Base-by-base conservation (phyloP, 2,797 vertebrate genomes). In the Mionectes olivaceus region DNA sequence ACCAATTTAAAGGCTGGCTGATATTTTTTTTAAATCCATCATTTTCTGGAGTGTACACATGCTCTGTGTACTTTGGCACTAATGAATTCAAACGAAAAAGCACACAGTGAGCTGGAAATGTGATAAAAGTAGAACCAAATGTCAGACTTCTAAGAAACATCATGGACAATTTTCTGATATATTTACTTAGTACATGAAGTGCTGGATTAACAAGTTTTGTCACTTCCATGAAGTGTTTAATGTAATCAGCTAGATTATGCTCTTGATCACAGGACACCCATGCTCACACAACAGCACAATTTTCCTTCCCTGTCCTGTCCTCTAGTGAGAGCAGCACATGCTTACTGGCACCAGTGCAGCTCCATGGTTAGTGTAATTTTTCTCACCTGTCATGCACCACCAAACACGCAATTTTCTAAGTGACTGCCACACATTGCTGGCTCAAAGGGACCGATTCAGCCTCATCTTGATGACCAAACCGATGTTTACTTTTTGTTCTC, bases 401-500 rank as follows among this genome's bases (percentile, higher is more conserved):
- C 64, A 63, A 13, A 28, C 61, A 27, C 2, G 3, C 13, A 33
- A 37, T 87, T 92, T 84, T 82, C 41, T 28, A 47, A 67, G 59
- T 10, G 59, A 32, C 43, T 57, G n/a, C 55, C 39, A 13, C 30
- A 14, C 2, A 5, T 1, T 52, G 11, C 46, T 63, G 55, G 63
- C 56, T 89, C 84, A 69, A 60, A 84, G 28, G 30, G 49, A 59
- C 4, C 50, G 71, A 37, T 25, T 85, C 30, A 75, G 53, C 60
- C 49, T 89, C 73, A 19, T 46, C 63, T 6, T 60, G 44, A 68
- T 30, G 70, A 50, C 80, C 56, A 86, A 89, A 78, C 27, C 43
- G 18, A 49, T 21, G 27, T n/a, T 82, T 84, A 49, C 43, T 89
- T 83, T 92, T 70, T 83, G 30, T 41, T 91, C 76, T 94, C 3